phyloP scores from a whole-genome alignment of 2,113 vertebrate species.

The Panthera leo region DNA sequence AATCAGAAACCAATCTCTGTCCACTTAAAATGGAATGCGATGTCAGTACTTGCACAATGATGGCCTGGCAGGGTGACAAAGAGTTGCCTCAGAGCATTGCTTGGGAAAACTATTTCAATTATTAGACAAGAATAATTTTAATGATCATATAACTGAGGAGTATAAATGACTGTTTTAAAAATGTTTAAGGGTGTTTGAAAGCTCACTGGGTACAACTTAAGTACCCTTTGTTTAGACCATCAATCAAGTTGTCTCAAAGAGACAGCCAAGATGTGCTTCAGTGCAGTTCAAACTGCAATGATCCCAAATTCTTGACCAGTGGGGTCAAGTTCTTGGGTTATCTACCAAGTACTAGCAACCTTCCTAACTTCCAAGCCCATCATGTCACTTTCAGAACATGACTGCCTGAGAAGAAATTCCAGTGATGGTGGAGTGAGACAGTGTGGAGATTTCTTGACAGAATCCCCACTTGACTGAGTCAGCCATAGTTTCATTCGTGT shows the following conservation, averaged over 20 bases:
- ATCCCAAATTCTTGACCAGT: neutral
- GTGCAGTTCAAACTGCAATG: neutral
- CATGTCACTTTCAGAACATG: neutral
- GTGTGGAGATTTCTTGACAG: neutral
- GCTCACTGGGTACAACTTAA: neutral
- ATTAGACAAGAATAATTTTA: neutral
- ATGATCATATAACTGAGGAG: neutral
- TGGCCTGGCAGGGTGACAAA: neutral
- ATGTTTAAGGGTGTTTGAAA: neutral
- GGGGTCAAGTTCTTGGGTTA: neutral
- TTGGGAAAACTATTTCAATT: neutral
- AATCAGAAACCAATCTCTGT: neutral
- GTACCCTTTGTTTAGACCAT: neutral
- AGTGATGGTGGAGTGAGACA: neutral
- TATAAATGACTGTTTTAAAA: neutral
- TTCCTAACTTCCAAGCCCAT: neutral
- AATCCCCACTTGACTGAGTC: neutral
- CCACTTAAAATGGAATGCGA: neutral
- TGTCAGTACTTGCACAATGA: neutral
- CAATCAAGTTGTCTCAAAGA: neutral
- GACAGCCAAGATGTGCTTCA: neutral
- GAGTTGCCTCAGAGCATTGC: neutral
- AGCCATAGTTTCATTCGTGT: neutral
- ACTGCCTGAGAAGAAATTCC: neutral
- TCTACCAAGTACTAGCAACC: neutral